A percentile compares a stretch with the other conserved stretches of the same genome.
Conservation (phyloP, 2,113 vertebrate genomes). For the Ictidomys tridecemlineatus region DNA sequence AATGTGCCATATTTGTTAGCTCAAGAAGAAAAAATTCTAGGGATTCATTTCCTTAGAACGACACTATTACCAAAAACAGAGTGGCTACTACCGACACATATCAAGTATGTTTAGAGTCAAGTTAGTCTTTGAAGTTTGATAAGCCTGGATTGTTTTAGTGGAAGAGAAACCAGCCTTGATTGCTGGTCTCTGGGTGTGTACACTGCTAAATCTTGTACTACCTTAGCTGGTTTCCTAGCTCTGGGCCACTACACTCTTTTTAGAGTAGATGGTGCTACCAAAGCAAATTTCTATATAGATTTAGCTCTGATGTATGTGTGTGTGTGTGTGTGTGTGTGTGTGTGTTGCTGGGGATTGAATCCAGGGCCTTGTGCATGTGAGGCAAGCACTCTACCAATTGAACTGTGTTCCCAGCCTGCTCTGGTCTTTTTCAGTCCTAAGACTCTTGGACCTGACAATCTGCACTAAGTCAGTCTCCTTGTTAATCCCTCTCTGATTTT, state of each 20-base stretch:
- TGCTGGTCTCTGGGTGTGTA: neutral
- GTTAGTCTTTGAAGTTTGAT: neutral
- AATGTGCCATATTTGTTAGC: neutral
- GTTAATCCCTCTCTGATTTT: neutral
- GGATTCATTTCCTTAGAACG: neutral
- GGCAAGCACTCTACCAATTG: too few species aligned
- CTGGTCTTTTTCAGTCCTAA: neutral
- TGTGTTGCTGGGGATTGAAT: too few species aligned
- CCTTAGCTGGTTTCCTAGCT: neutral
- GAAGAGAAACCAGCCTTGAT: neutral
- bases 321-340: too few species aligned
- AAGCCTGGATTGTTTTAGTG: neutral
- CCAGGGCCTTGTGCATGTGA: too few species aligned
- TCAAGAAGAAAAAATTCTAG: constrained; percentile 9
- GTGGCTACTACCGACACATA: neutral
- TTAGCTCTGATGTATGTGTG: neutral
- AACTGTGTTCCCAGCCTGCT: neutral
- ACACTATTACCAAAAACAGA: neutral
- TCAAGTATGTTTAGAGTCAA: neutral
- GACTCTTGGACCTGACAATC: neutral
- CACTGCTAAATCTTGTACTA: neutral
- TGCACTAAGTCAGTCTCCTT: neutral
- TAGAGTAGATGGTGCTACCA: neutral
- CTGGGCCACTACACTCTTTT: neutral
- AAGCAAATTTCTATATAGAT: neutral